phyloP scores from a whole-genome alignment of 1,140 invertebrate species.

The Plutomurus gul region DNA sequence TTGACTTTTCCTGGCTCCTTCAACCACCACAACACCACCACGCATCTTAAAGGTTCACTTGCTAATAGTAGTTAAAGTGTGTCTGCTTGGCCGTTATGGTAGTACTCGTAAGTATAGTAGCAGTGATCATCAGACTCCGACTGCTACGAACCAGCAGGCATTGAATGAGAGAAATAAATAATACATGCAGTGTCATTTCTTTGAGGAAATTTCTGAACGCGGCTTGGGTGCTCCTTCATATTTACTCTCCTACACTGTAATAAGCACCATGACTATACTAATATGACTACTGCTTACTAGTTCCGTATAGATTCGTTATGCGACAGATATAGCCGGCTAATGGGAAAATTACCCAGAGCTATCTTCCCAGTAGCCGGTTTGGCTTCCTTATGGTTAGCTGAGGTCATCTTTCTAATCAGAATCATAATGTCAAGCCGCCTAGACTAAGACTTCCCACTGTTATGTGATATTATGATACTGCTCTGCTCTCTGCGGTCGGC shows the following conservation, averaged over 20 bases:
- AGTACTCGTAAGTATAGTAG: background rate
- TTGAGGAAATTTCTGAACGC: background rate
- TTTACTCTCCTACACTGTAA: too few species aligned
- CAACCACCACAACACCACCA: background rate
- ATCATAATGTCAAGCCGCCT: conserved; percentile 8
- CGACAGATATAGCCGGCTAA: too few species aligned
- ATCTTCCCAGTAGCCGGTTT: background rate
- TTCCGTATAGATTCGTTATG: too few species aligned
- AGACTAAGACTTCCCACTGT: conserved; percentile 14
- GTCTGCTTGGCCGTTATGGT: background rate
- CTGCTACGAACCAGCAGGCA: conserved; percentile 32
- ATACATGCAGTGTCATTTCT: conserved; percentile 38
- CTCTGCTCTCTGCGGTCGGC: background rate
- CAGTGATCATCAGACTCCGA: conserved; percentile 24
- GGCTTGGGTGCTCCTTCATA: conserved; percentile 28
- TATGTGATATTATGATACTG: background rate
- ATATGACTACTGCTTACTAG: too few species aligned
- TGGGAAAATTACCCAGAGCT: too few species aligned
- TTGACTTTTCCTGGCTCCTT: background rate
- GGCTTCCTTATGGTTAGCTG: conserved; percentile 1
- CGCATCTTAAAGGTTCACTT: background rate
- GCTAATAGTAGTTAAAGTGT: background rate
- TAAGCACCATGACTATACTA: too few species aligned
- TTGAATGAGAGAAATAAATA: conserved; percentile 40
- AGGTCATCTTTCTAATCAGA: conserved; percentile 16